Base-by-base conservation (phyloP, 2,113 vertebrate genomes). In the Neolamprologus cancellatus region DNA sequence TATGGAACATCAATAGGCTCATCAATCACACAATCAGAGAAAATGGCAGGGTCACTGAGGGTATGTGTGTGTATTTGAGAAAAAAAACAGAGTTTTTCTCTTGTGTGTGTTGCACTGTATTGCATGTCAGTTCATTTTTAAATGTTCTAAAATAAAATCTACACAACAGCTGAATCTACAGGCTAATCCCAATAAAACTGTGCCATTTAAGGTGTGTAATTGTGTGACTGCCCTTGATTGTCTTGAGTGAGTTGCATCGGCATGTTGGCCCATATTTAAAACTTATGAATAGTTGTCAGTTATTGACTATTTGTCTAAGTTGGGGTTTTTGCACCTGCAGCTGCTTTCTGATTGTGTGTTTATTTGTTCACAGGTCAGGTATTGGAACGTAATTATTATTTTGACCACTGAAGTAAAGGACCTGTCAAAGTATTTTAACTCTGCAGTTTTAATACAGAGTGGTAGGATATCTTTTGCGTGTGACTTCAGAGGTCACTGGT, bases 11-110 rank as follows among this genome's bases (percentile, higher is more conserved):
- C 93, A 91, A 92, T 92, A 89, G 39, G 36, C 85, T 91, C 92
- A 95, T 94, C 90, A 92, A 94, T 95, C 92, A 89, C 85, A 88
- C 86, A 86, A 88, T 91, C 92, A 87, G 18, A 82, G 69, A 85
- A 88, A 91, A 92, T 87, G 83, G 84, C 87, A 84, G 86, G 83
- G 86, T 87, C 85, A 84, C 48, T 80, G 39, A 11, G 23, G n/a
- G 5, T 81, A 25, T 44, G 50, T 74, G 23, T 76, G 57, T 54
- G 30, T 59, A 50, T 41, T 39, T 54, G 50, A 30, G 50, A 7
- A 8, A 34, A 18, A 66, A 4, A 4, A 18, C 3, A 10, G 11
- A 74, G 71, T 78, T 82, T 54, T 23, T 66, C 34, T 52, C 36
- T 48, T 78, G 20, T 89, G 20, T 89, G 79, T 79, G 48, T 61